Evolutionary conservation across 2,113 vertebrate species (phyloP).

Genomic region (Tachycineta bicolor): DNA sequence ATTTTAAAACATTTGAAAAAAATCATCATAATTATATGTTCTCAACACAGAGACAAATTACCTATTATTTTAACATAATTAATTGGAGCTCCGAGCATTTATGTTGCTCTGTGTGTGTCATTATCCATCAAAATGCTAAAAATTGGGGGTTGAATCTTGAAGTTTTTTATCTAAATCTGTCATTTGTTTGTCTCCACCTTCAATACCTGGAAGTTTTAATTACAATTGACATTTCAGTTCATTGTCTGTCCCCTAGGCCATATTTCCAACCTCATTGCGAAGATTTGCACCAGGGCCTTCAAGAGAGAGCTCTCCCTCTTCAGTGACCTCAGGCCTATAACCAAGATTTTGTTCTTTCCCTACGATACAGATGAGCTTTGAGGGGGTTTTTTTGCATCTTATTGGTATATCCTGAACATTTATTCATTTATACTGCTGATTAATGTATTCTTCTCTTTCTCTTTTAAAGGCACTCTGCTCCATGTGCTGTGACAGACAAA

Average conservation of each 20-base stretch:
- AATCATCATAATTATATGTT: constrained; percentile 67
- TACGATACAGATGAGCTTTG: fast-evolving
- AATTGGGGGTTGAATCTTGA: constrained; percentile 11
- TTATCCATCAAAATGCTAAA: constrained; percentile 63
- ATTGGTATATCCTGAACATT: not conserved
- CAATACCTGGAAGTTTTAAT: not conserved
- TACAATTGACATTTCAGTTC: not conserved
- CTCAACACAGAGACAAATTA: constrained; percentile 63
- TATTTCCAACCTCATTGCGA: not conserved
- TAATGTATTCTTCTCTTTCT: not conserved
- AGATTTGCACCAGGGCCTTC: not conserved
- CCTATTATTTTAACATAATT: constrained; percentile 69
- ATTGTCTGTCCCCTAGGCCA: not conserved
- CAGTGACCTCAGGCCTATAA: not conserved
- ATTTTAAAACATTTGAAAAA: constrained; percentile 66
- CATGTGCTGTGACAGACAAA: not conserved
- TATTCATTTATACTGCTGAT: not conserved
- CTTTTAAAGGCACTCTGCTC: not conserved
- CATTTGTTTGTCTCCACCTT: not conserved
- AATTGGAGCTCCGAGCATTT: constrained; percentile 61
- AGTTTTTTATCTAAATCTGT: not conserved
- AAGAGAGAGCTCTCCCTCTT: not conserved
- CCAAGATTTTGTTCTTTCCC: not conserved
- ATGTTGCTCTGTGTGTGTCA: constrained; percentile 32
- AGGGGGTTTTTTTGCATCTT: not conserved